These are phyloP conservation scores for Creontiades dilutus DNA, from an alignment of 2,888 invertebrate genomes.

Conservation along the genomic window DNA sequence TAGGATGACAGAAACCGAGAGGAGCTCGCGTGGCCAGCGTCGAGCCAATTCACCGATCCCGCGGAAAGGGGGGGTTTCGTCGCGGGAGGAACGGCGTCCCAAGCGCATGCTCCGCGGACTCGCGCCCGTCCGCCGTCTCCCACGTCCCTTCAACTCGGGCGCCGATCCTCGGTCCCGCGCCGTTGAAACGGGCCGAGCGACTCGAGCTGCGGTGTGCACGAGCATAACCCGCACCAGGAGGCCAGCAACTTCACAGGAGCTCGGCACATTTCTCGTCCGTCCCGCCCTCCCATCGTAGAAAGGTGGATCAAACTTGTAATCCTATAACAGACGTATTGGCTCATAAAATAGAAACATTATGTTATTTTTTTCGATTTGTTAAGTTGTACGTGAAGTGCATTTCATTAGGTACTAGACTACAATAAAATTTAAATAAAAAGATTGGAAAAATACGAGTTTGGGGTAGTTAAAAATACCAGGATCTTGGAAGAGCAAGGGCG, in stretches of 20 bases:
- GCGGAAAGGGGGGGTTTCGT: background rate
- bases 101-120: background rate
- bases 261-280: background rate
- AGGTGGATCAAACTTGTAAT: too few species aligned
- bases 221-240: background rate
- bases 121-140: background rate
- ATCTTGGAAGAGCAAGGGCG: too few species aligned
- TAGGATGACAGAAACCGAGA: background rate
- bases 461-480: too few species aligned
- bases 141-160: background rate
- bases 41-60: background rate
- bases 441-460: too few species aligned
- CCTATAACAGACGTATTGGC: too few species aligned
- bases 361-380: too few species aligned
- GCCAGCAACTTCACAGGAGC: background rate
- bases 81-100: too few species aligned
- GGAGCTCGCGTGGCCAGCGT: background rate
- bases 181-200: constrained; percentile 18
- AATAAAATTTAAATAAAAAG: too few species aligned
- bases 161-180: background rate
- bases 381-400: too few species aligned
- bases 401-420: too few species aligned
- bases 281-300: background rate
- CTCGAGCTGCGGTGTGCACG: constrained; percentile 39
- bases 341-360: too few species aligned